These are phyloP conservation scores for Aradophagus sp. DNA, from an alignment of 1,140 invertebrate species.

Conservation along the genomic window DNA sequence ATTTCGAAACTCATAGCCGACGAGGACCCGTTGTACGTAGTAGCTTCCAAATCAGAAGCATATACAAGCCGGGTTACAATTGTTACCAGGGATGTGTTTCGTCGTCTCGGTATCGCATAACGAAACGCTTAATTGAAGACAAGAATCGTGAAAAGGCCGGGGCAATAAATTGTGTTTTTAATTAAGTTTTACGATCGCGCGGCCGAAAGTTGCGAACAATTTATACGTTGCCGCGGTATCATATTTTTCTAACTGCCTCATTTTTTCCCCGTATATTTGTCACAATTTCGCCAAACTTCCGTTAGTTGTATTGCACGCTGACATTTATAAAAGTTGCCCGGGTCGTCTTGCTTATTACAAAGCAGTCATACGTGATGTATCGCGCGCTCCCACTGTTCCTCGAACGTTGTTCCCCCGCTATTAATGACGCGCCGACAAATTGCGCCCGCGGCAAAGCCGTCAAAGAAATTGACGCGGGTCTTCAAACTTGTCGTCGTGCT, in stretches of 20 bases:
- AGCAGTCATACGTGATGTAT: constrained; percentile 1
- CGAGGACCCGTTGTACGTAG: too few relatives aligned
- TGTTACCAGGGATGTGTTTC: constrained; percentile 7
- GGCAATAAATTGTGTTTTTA: constrained; percentile 35
- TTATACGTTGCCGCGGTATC: constrained; percentile 38
- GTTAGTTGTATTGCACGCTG: constrained; percentile 11
- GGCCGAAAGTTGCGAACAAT: constrained; percentile 23
- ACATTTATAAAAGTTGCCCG: constrained; percentile 23
- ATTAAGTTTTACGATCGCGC: constrained; percentile 37
- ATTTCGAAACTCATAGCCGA: too few relatives aligned
- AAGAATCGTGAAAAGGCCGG: constrained; percentile 2
- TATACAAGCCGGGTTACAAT: constrained; percentile 18
- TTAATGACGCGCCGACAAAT: too few relatives aligned
- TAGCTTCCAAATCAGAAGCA: too few relatives aligned
- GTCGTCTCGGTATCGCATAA: not conserved
- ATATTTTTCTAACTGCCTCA: constrained; percentile 37
- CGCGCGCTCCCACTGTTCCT: too few relatives aligned
- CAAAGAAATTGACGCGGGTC: too few relatives aligned
- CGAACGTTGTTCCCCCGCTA: too few relatives aligned
- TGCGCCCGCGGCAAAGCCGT: too few relatives aligned
- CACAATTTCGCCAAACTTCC: constrained; percentile 23
- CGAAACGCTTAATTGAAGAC: constrained; percentile 6
- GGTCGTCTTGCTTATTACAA: constrained; percentile 10
- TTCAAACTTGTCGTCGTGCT: too few relatives aligned
- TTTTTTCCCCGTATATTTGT: constrained; percentile 28